phyloP scores from a whole-genome alignment of 2,113 vertebrate species.

The Craseonycteris thonglongyai region DNA sequence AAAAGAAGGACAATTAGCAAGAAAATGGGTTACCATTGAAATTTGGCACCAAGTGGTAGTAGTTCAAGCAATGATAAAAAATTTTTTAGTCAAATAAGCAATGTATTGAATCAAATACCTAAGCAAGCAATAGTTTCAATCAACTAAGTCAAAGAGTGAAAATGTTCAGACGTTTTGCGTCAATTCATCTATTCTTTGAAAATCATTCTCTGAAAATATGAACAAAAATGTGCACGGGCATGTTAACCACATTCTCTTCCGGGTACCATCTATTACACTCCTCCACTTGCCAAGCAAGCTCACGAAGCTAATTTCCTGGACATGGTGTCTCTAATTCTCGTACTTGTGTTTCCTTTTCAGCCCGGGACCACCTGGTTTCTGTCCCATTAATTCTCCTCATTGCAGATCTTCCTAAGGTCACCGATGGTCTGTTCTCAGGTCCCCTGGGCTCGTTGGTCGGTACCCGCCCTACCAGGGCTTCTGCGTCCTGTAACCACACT shows the following conservation, averaged over 20 bases:
- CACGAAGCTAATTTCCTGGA: neutral
- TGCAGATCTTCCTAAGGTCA: neutral
- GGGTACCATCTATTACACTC: neutral
- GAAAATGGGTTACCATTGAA: neutral
- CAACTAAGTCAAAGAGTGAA: neutral
- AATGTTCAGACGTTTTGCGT: neutral
- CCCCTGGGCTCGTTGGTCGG: neutral
- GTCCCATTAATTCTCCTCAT: neutral
- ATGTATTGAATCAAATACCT: neutral
- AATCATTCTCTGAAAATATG: neutral
- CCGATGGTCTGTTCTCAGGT: neutral
- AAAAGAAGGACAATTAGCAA: neutral
- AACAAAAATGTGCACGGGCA: neutral
- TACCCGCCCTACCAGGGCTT: neutral
- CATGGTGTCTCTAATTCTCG: neutral
- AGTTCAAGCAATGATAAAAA: neutral
- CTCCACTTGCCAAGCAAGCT: neutral
- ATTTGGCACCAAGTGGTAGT: neutral
- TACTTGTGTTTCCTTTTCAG: neutral
- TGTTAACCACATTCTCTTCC: neutral
- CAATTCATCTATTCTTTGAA: neutral
- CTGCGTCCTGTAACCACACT: neutral
- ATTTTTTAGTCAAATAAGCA: neutral
- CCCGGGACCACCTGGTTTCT: neutral
- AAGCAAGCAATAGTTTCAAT: neutral